Percentiles rank a stretch among this genome's conserved stretches.
These are phyloP conservation scores for Coregonus ussuriensis DNA, from an alignment of 2,797 vertebrate genomes.

Conservation along the genomic window DNA sequence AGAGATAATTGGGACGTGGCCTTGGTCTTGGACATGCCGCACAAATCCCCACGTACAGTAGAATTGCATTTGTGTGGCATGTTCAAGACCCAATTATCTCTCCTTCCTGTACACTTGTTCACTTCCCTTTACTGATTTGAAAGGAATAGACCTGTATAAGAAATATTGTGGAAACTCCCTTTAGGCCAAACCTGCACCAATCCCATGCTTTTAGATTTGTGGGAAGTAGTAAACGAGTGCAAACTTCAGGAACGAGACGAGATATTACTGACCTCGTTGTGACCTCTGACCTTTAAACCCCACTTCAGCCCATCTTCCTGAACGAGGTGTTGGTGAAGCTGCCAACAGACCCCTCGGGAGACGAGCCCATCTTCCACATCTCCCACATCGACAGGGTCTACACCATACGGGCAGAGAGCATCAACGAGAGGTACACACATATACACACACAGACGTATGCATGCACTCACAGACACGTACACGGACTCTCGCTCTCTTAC, in stretches of 20 bases:
- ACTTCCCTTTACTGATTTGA: no score
- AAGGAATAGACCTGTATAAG: no score
- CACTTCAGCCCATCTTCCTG: conserved; percentile 91
- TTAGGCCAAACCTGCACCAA: background rate
- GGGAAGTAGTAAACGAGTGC: background rate
- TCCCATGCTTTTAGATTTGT: background rate
- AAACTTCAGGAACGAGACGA: no score
- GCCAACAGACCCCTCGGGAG: conserved; percentile 96
- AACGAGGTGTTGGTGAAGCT: conserved; percentile 97
- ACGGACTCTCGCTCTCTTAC: background rate
- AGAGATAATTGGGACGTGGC: background rate
- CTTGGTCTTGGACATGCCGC: background rate
- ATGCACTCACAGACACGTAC: background rate
- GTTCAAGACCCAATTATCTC: background rate
- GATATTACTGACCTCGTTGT: background rate
- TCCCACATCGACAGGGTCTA: conserved; percentile 97
- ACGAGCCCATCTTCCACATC: conserved; percentile 98
- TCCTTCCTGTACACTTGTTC: no score
- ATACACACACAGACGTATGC: background rate
- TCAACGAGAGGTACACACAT: conserved; percentile 86
- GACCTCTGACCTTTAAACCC: background rate
- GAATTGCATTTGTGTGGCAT: background rate
- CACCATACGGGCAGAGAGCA: conserved; percentile 93
- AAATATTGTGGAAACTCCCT: background rate
- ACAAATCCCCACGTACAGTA: background rate